Conservation (phyloP, 2,113 vertebrate species). For the Alethe castanea region DNA sequence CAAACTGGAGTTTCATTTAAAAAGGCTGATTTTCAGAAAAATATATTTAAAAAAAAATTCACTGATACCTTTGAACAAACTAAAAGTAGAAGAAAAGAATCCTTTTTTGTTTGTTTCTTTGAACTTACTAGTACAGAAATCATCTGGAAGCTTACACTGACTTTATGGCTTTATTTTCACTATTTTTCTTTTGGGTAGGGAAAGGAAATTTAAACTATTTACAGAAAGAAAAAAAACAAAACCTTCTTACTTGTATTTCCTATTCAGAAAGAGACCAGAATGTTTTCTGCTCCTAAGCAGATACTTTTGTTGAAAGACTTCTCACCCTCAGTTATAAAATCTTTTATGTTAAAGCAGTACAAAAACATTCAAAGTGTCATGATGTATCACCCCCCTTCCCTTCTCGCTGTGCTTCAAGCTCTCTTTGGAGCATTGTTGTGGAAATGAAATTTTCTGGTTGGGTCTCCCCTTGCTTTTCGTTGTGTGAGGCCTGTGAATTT, state of each 20-base stretch:
- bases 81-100: background rate
- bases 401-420: background rate
- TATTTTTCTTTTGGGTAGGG: background rate
- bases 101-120: background rate
- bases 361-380: background rate
- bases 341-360: background rate
- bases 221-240: background rate
- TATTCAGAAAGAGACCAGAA: background rate
- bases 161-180: background rate
- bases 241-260: background rate
- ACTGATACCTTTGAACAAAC: background rate
- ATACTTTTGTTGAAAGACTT: background rate
- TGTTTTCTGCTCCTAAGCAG: background rate
- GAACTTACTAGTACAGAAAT: background rate
- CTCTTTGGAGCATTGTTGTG: background rate
- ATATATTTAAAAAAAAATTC: accelerated
- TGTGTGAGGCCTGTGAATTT: background rate
- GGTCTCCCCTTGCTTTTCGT: background rate
- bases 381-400: background rate
- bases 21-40: background rate
- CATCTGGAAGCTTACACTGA: background rate
- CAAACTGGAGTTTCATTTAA: background rate
- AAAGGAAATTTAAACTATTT: background rate
- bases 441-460: background rate
- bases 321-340: background rate